Percentiles rank a stretch among this genome's conserved stretches.
phyloP scores from a whole-genome alignment of 2,797 vertebrate genomes.

The Channa striata region DNA sequence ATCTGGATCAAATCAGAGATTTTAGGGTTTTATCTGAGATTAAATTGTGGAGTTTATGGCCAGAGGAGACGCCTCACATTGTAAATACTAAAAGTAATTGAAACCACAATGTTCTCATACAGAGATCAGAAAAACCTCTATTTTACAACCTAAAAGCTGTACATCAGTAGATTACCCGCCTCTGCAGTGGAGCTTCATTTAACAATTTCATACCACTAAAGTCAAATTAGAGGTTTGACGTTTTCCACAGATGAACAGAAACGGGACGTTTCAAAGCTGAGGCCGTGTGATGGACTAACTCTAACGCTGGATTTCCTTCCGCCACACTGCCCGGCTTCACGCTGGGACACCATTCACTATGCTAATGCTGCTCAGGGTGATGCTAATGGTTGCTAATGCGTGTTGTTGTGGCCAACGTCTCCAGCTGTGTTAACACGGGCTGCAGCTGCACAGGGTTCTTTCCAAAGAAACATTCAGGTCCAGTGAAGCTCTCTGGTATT shows the following conservation, averaged over 20 bases:
- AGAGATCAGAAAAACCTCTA: too few species aligned
- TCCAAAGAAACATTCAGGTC: neutral
- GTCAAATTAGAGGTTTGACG: too few species aligned
- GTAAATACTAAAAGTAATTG: too few species aligned
- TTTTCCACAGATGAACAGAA: too few species aligned
- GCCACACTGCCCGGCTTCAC: constrained; percentile 9
- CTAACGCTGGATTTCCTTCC: neutral
- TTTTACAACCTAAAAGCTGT: too few species aligned
- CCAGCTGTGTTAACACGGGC: constrained; percentile 19
- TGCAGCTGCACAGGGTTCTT: neutral
- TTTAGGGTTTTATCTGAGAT: constrained; percentile 24
- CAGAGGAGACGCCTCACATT: neutral
- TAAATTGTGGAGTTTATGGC: neutral
- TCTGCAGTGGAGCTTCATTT: too few species aligned
- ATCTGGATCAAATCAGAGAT: constrained; percentile 11
- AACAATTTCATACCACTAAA: too few species aligned
- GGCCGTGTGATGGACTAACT: too few species aligned
- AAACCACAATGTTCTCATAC: too few species aligned
- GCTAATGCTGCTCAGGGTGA: constrained; percentile 25
- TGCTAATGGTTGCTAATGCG: constrained; percentile 14
- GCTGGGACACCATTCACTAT: constrained; percentile 16
- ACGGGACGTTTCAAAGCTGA: too few species aligned
- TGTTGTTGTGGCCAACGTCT: neutral
- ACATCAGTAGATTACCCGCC: too few species aligned
- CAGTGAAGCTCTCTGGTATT: too few species aligned